Evolutionary conservation across 2,888 invertebrate species (phyloP).

Genomic region (Drosophila paranaensis): DNA sequence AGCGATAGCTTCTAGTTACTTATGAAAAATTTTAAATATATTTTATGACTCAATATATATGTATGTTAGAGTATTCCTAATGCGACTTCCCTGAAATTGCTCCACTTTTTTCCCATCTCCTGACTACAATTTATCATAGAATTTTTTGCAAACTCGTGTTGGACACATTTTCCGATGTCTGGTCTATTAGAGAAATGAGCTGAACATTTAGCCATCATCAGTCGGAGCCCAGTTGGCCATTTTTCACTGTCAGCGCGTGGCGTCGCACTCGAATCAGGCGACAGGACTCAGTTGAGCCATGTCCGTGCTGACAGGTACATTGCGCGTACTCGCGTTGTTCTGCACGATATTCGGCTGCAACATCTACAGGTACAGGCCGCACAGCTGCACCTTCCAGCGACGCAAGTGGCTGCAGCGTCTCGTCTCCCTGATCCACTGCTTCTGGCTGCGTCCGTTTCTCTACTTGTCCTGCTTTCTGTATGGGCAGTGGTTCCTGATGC

Average conservation of each 20-base stretch:
- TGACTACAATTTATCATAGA: conserved; percentile 34
- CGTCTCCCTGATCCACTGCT: conserved; percentile 34
- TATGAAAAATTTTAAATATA: too few relatives aligned
- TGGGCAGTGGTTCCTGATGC: background rate
- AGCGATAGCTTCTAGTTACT: too few relatives aligned
- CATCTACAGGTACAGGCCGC: conserved; percentile 35
- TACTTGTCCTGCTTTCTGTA: background rate
- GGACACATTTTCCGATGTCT: conserved; percentile 18
- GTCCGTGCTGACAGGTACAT: conserved; percentile 48
- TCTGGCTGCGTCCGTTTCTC: conserved; percentile 57
- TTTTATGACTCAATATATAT: background rate
- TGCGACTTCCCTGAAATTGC: background rate
- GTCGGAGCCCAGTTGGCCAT: conserved; percentile 28
- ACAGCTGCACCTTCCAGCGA: conserved; percentile 21
- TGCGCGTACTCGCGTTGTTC: conserved; percentile 45
- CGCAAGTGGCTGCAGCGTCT: conserved; percentile 5
- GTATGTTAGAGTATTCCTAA: background rate
- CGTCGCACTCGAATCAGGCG: conserved; percentile 3
- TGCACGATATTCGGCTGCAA: conserved; percentile 49
- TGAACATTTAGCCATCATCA: conserved; percentile 34
- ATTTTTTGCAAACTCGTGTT: conserved; percentile 12
- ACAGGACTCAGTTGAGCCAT: conserved; percentile 51
- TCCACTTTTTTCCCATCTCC: background rate
- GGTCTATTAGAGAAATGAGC: conserved; percentile 56
- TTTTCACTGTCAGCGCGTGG: conserved; percentile 51